Evolutionary conservation across 2,797 vertebrate genomes (phyloP), one percentile per base, ranked within the genome.

Genomic region (Triplophysa yarkandensis): DNA sequence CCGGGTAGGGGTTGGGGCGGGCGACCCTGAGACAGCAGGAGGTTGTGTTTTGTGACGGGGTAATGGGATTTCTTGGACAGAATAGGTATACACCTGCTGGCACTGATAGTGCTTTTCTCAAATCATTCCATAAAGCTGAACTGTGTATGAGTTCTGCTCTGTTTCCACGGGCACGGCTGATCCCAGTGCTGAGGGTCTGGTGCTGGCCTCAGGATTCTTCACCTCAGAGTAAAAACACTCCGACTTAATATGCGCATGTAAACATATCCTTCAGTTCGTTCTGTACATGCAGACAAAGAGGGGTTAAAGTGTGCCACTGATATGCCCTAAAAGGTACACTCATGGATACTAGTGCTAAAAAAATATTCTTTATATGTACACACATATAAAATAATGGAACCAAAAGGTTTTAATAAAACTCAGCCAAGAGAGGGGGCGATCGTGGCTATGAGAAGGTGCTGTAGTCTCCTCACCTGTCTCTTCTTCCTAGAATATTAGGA

Each of bases 1-100:
- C n/a, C n/a, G 66, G 57, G 67, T 52, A 69, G 61, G 50, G 61
- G 77, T 48, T 48, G 79, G 68, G 80, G 60, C 84, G 65, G 80
- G 67, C 82, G 61, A 91, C 87, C 90, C 89, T 91, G 90, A 92
- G 88, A 87, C 84, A 86, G 82, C 85, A 87, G 84, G 86, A 88
- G 84, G 82, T 81, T 85, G 83, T 79, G 83, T 75, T 85, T 83
- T 85, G 80, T 88, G 83, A 85, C 85, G 83, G 87, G 77, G 65
- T 73, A 67, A 62, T 88, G 77, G 82, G 82, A 81, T 83, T 83
- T 86, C 81, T 85, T 58, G 41, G 54, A 68, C 50, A 82, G 82
- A 84, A 80, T 84, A 80, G 83, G 80, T 81, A 82, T 85, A 80
- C 83, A 77, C 73, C 76, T 44, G 27, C 55, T 76, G 19, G 64